Conservation (phyloP, 2,888 invertebrate species). For the Lacanobia oleracea region DNA sequence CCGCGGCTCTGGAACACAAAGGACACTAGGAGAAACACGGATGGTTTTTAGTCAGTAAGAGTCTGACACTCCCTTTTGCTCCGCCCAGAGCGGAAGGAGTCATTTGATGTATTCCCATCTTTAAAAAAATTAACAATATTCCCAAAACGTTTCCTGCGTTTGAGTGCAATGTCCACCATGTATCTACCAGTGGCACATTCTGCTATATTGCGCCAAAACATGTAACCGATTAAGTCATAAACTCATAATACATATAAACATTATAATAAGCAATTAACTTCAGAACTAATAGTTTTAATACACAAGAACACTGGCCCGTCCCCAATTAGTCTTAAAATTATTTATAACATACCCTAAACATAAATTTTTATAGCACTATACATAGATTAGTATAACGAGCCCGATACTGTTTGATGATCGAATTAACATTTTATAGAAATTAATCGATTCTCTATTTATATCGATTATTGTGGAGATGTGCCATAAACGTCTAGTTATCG, state of each 20-base stretch:
- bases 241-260: slow-evolving; percentile 64
- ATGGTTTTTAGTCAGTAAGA: too few relatives aligned
- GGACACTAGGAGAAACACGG: too few relatives aligned
- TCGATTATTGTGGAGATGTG: slow-evolving; percentile 82
- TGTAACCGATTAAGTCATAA: slow-evolving; percentile 61
- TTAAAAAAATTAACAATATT: too few relatives aligned
- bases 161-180: background rate
- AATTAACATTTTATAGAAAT: slow-evolving; percentile 88
- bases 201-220: slow-evolving; percentile 49
- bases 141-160: too few relatives aligned
- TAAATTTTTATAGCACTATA: slow-evolving; percentile 85
- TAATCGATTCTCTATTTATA: slow-evolving; percentile 86
- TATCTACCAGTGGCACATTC: too few relatives aligned
- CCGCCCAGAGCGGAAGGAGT: too few relatives aligned
- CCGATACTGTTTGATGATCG: slow-evolving; percentile 85
- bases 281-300: slow-evolving; percentile 79
- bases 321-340: slow-evolving; percentile 85
- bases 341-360: slow-evolving; percentile 78
- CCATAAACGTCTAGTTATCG: slow-evolving; percentile 86
- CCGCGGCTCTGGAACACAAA: too few relatives aligned
- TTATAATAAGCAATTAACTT: slow-evolving; percentile 77
- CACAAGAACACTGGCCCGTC: slow-evolving; percentile 72
- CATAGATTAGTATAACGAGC: slow-evolving; percentile 88
- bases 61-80: too few relatives aligned
- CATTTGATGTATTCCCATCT: too few relatives aligned